Evolutionary conservation across 2,888 invertebrate species (phyloP), one percentile per base, ranked within the genome.

Genomic region (Rhorus exstirpatorius): DNA sequence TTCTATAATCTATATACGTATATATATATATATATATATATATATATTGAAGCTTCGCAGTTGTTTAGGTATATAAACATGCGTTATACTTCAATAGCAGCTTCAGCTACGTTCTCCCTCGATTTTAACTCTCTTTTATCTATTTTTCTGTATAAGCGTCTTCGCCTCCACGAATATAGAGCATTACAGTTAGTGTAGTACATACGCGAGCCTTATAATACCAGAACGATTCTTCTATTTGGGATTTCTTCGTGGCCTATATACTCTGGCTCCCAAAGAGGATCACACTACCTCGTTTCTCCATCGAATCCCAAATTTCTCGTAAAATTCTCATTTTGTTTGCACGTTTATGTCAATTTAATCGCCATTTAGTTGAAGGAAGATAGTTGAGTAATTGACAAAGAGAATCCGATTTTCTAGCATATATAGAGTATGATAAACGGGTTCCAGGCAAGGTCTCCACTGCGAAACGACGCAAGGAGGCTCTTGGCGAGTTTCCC

Each of bases 51-150:
- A 55, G 72, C 49, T 72, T 24, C 21, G 24, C 71, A 41, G 51
- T 63, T 46, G 55, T 24, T 75, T 70, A 46, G 38, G 61, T n/a
- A n/a, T n/a, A n/a, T n/a, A n/a, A n/a, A n/a, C n/a, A n/a, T n/a
- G n/a, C n/a, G n/a, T n/a, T n/a, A n/a, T n/a, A n/a, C n/a, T n/a
- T n/a, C n/a, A n/a, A n/a, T n/a, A n/a, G n/a, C n/a, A n/a, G n/a
- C n/a, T n/a, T n/a, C n/a, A n/a, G n/a, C n/a, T n/a, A n/a, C n/a
- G n/a, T n/a, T n/a, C n/a, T n/a, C n/a, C n/a, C n/a, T n/a, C n/a
- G n/a, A n/a, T n/a, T n/a, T n/a, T n/a, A n/a, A 61, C 68, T 74
- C 68, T 74, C 53, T 61, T 63, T 35, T 61, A 75, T 44, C 74
- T 44, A 61, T 61, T 74, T 79, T 79, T 61, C 68, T 68, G 26